A percentile compares a stretch with the other conserved stretches of the same genome.
These are phyloP conservation scores for Tribolium castaneum DNA, from an alignment of 1,140 invertebrate species.

Conservation along the genomic window DNA sequence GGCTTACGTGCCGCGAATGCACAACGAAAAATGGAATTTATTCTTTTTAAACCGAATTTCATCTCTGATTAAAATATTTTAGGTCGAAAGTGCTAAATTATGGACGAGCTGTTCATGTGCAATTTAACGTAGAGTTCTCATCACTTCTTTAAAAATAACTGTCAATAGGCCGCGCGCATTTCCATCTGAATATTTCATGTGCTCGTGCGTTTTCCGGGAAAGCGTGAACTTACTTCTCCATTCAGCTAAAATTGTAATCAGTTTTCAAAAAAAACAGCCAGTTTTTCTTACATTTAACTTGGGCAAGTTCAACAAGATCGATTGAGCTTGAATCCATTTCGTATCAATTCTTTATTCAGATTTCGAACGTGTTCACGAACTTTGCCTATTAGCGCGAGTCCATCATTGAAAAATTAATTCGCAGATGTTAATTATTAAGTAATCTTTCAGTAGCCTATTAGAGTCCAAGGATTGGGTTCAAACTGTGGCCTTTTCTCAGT, in stretches of 20 bases:
- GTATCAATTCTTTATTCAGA: constrained; percentile 6
- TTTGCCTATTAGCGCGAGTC: not conserved
- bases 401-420: constrained; percentile 19
- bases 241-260: not conserved
- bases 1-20: not conserved
- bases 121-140: constrained; percentile 27
- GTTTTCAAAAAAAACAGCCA: not conserved
- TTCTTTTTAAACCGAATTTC: no score
- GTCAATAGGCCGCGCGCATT: constrained; percentile 11
- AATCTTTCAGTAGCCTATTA: not conserved
- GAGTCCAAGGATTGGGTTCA: no score
- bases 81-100: not conserved
- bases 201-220: constrained; percentile 6
- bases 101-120: constrained; percentile 13
- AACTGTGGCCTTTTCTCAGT: no score
- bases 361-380: constrained; percentile 9
- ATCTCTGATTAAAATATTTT: not conserved
- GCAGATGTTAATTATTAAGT: constrained; percentile 21
- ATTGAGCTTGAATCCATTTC: not conserved
- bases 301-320: not conserved
- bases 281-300: not conserved
- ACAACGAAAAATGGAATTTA: not conserved
- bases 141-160: constrained; percentile 30
- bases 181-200: constrained; percentile 30
- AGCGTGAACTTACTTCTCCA: not conserved